phyloP scores from a whole-genome alignment of 2,888 invertebrate species.

The Ectobius pallidus region DNA sequence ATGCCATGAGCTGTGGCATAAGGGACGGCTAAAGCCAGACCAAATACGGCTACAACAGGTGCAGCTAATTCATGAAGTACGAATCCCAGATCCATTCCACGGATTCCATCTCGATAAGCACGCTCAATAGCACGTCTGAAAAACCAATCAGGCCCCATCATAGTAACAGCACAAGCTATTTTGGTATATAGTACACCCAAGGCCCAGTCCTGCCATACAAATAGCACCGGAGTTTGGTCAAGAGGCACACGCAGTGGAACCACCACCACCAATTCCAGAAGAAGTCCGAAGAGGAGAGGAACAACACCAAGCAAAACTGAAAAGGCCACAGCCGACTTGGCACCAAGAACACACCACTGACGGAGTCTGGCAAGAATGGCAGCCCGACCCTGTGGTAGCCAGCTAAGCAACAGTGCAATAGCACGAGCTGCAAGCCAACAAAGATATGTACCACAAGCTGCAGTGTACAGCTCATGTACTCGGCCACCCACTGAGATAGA shows the following conservation, averaged over 20 bases:
- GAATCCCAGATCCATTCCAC: constrained; percentile 89
- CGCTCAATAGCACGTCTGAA: constrained; percentile 90
- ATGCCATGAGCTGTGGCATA: constrained; percentile 85
- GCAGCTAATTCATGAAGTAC: constrained; percentile 85
- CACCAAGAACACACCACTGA: constrained; percentile 70
- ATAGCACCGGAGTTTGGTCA: constrained; percentile 87
- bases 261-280: constrained; percentile 87
- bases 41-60: constrained; percentile 88
- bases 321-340: constrained; percentile 73
- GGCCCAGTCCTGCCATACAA: constrained; percentile 97
- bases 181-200: constrained; percentile 97
- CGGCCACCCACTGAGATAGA: constrained; percentile 54
- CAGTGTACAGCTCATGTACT: constrained; percentile 95
- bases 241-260: constrained; percentile 92
- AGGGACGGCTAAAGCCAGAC: constrained; percentile 90
- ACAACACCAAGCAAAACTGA: constrained; percentile 83
- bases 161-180: constrained; percentile 92
- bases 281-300: constrained; percentile 88
- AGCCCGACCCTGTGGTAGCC: constrained; percentile 88
- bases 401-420: constrained; percentile 78
- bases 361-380: constrained; percentile 73
- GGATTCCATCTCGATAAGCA: constrained; percentile 90
- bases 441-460: constrained; percentile 91
- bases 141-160: constrained; percentile 98
- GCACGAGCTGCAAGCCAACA: constrained; percentile 93